Evolutionary conservation across 2,888 invertebrate species (phyloP), one percentile per base, ranked within the genome.

Genomic region (Crematogaster levior): DNA sequence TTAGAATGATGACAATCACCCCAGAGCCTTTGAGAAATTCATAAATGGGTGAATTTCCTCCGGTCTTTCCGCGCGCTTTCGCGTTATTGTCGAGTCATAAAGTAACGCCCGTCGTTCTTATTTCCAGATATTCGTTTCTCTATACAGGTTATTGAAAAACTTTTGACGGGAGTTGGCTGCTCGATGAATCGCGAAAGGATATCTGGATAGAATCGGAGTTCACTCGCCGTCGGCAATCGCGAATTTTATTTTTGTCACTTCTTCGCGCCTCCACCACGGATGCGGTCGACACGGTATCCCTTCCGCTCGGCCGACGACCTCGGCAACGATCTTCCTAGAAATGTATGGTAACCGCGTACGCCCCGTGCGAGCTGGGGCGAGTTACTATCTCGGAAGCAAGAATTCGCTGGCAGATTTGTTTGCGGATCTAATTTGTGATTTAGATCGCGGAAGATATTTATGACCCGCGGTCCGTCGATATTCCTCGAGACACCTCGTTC

Each of bases 341-440:
- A 88, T 86, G 77, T 74, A 84, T 81, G 58, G 74, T 80, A 82
- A 86, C 84, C 83, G 61, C 82, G 82, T 60, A 63, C 56, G 27
- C 58, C 51, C 37, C 60, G 56, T 53, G 58, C 37, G 53, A 34
- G 18, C 15, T 12, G n/a, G 9, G 18, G 24, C 60, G 75, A 37
- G 48, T 46, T 46, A 61, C 80, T 48, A 51, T 34, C 37, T 75
- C 75, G 80, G 60, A 75, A 75, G 37, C 73, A 74, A 73, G 75
- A 81, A 81, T 81, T 46, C 53, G 43, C 63, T 43, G 74, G 43
- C 81, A 51, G 75, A 81, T 81, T 81, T 81, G 73, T 81, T 74
- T 53, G 80, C 61, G 80, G 70, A 51, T 81, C 75, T 81, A 81
- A 72, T 81, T 81, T 74, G 73, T 61, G 72, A 81, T 74, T 81